Evolutionary conservation across 2,113 vertebrate species (phyloP), one percentile per base, ranked within the genome.

Genomic region (Osmerus eperlanus): DNA sequence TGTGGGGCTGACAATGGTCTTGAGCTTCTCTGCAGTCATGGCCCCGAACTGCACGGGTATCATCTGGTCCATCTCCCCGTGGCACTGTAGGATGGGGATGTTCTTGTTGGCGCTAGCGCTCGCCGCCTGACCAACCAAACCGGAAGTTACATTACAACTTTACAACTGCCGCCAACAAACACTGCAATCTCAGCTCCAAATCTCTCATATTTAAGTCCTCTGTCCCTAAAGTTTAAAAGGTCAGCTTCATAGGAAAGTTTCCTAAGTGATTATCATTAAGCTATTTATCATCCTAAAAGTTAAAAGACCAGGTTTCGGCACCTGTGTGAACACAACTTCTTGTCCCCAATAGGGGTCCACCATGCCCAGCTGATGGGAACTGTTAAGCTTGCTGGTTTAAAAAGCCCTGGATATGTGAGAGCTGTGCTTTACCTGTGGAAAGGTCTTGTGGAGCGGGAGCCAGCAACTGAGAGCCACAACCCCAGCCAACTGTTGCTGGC

Each of bases 381-480:
- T 47, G 41, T 47, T 47, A 9, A 9, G 41, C 41, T 47, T 47
- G 41, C 41, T 47, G 9, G 9, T 47, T 11, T 6, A 73, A 18
- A 32, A 52, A 41, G 3, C 28, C 25, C 52, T 5, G 25, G 52
- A 19, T 7, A 66, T 18, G 7, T 29, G 52, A 12, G 11, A n/a
- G 18, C 5, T 21, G 19, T 18, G 58, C 28, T 25, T 62, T 92
- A 98, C 97, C 94, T 94, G 93, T 1, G 96, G 95, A 89, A 99
- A 99, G 78, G 88, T 93, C 88, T 87, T 95, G 87, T 98, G 96
- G 77, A 99, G 94, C 0, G 97, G 97, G 23, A 99, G 90, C 97
- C 97, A 99, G 85, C 97, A 99, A 85, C 97, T 99, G 88, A 99
- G 92, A 0, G 95, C 97, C 79, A 99, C 93, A 0, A 99, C 94